Conservation (phyloP, 2,113 vertebrate genomes). For the Ahaetulla prasina region DNA sequence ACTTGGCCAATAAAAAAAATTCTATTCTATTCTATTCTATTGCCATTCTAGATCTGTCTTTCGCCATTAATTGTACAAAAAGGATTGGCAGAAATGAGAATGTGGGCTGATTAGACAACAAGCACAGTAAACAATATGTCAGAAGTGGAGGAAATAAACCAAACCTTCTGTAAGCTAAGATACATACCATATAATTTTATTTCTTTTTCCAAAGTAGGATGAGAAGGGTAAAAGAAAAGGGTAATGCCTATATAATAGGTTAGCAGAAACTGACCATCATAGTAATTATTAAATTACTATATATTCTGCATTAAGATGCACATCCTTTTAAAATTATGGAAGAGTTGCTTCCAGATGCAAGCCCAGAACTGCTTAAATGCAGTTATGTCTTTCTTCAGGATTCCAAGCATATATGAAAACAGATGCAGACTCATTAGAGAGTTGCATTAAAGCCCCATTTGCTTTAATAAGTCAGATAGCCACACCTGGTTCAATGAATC, state of each 20-base stretch:
- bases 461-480: background rate
- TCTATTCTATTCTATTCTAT: too few relatives aligned
- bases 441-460: background rate
- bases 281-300: background rate
- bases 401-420: background rate
- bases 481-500: background rate
- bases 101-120: background rate
- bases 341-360: background rate
- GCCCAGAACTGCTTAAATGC: background rate
- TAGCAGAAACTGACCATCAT: background rate
- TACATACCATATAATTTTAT: background rate
- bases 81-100: background rate
- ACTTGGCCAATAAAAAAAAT: too few relatives aligned
- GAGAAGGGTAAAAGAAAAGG: background rate
- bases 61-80: constrained; percentile 9
- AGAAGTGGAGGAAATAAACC: background rate
- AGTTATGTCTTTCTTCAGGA: background rate
- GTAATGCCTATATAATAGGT: background rate
- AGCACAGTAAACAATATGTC: constrained; percentile 7
- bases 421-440: background rate
- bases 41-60: background rate
- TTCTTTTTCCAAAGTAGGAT: background rate
- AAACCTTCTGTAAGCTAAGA: background rate
- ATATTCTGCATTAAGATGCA: background rate
- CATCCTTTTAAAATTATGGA: background rate